These are phyloP conservation scores for Eupithecia insigniata DNA, from an alignment of 2,888 invertebrate species.

Conservation along the genomic window DNA sequence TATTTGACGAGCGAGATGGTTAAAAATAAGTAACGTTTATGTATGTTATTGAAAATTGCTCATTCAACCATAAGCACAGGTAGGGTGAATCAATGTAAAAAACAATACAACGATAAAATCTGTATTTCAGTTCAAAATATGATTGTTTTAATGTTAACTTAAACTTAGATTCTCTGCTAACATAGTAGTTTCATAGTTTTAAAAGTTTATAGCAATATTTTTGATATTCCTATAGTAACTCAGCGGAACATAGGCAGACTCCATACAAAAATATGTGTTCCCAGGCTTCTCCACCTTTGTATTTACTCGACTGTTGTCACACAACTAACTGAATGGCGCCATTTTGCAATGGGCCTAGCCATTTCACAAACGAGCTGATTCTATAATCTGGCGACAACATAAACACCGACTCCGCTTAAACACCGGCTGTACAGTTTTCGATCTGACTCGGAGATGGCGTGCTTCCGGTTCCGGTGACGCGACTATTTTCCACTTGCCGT, in stretches of 20 bases:
- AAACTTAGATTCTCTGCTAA: no score
- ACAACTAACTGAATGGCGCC: background rate
- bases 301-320: no score
- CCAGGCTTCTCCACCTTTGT: no score
- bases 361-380: background rate
- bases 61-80: background rate
- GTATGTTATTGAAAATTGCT: background rate
- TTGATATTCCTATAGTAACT: no score
- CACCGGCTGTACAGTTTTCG: slow-evolving; percentile 47
- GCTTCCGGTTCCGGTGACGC: slow-evolving; percentile 56
- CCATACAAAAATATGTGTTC: no score
- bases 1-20: background rate
- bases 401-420: slow-evolving; percentile 3
- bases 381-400: background rate
- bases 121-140: no score
- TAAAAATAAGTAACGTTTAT: background rate
- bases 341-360: background rate
- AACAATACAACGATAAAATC: no score
- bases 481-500: slow-evolving; percentile 49
- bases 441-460: slow-evolving; percentile 56
- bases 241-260: no score
- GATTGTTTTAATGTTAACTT: no score
- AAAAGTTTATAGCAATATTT: no score
- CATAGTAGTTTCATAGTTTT: no score
- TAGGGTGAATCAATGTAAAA: no score